phyloP scores from a whole-genome alignment of 2,113 vertebrate genomes.

The Lagenorhynchus albirostris region DNA sequence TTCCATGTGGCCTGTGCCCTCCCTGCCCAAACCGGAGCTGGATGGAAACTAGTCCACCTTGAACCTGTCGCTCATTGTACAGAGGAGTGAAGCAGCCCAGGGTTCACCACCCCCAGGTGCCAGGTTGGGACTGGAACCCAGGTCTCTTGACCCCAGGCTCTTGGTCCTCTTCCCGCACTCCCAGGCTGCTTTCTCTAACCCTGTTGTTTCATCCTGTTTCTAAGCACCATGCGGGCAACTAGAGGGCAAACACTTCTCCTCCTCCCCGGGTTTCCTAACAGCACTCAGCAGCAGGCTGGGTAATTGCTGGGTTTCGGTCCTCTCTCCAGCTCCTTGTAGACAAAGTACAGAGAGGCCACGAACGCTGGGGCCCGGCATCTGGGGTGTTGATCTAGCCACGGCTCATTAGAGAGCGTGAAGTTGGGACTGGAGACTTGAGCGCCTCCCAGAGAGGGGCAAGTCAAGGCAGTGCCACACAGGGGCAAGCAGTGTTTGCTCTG shows the following conservation, averaged over 20 bases:
- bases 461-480: too few species aligned
- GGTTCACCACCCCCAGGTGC: background rate
- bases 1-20: background rate
- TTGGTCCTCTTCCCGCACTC: background rate
- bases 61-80: background rate
- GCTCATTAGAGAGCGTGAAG: background rate
- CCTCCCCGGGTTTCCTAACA: background rate
- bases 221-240: background rate
- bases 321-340: background rate
- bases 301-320: background rate
- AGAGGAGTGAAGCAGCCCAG: background rate
- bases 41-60: background rate
- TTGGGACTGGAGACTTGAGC: background rate
- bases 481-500: too few species aligned
- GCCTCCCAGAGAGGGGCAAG: too few species aligned
- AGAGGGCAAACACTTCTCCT: background rate
- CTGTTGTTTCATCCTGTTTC: background rate
- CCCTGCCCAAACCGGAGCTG: background rate
- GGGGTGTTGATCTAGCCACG: background rate
- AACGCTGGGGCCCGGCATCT: background rate
- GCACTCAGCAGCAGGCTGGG: background rate
- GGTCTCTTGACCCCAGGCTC: background rate
- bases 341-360: background rate
- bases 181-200: background rate
- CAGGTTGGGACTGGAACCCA: background rate